Percentiles rank a stretch among this genome's conserved stretches.
These are phyloP conservation scores for Centroberyx gerrardi DNA, from an alignment of 2,797 vertebrate genomes.

Conservation along the genomic window DNA sequence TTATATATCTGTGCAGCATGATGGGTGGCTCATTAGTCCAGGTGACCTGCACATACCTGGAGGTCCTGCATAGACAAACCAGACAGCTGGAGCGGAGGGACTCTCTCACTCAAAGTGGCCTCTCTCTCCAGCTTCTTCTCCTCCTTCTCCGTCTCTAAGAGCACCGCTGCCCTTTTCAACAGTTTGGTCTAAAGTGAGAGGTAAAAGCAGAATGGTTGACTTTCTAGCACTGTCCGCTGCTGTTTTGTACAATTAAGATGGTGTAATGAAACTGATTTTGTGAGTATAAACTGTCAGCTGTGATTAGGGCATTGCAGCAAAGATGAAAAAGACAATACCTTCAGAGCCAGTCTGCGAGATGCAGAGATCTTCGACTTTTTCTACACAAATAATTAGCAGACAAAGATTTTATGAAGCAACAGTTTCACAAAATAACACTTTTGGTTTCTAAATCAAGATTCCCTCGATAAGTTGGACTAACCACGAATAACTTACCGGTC, in stretches of 20 bases:
- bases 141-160: slow-evolving; percentile 79
- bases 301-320: not conserved
- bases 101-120: slow-evolving; percentile 64
- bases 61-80: slow-evolving; percentile 79
- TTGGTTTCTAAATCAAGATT: not conserved
- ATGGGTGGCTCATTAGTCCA: not conserved
- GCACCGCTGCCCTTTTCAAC: slow-evolving; percentile 74
- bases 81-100: slow-evolving; percentile 76
- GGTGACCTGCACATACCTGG: slow-evolving; percentile 70
- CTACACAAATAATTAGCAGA: slow-evolving; percentile 47
- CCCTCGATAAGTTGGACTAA: not conserved
- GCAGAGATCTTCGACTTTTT: slow-evolving; percentile 81
- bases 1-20: slow-evolving; percentile 2
- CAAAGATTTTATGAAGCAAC: not conserved
- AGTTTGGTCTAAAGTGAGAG: slow-evolving; percentile 75
- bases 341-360: slow-evolving; percentile 81
- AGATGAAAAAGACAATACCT: slow-evolving; percentile 66
- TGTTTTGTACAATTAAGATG: not conserved
- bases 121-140: slow-evolving; percentile 76
- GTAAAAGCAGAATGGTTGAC: not conserved
- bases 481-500: slow-evolving; percentile 65
- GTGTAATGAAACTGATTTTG: not conserved
- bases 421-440: not conserved
- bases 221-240: not conserved
- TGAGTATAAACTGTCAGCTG: not conserved